Evolutionary conservation across 2,797 vertebrate species (phyloP).

Genomic region (Bufotes viridis): DNA sequence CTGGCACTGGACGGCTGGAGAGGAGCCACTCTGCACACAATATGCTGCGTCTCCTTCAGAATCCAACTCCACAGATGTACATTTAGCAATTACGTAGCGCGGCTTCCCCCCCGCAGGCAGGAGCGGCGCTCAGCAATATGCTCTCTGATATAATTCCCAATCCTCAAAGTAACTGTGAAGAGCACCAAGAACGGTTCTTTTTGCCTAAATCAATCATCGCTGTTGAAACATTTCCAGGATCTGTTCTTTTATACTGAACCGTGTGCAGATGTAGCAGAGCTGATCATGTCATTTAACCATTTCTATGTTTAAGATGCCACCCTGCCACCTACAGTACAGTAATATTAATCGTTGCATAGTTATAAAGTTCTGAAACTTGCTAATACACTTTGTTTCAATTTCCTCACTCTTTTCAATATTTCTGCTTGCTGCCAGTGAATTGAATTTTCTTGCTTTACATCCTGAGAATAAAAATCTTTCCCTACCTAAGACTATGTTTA

Average conservation of each 20-base stretch:
- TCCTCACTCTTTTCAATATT: too few species aligned
- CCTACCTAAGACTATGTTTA: too few species aligned
- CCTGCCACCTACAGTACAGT: background rate
- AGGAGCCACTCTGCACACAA: conserved; percentile 9
- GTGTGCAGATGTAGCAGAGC: conserved; percentile 6
- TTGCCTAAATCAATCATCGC: conserved; percentile 30
- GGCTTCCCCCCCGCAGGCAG: conserved; percentile 16
- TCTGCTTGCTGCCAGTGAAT: too few species aligned
- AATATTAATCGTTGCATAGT: background rate
- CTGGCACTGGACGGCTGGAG: conserved; percentile 33
- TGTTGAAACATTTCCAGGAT: conserved; percentile 32
- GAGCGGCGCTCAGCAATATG: conserved; percentile 35
- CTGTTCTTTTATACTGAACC: background rate
- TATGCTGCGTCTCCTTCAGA: conserved; percentile 48
- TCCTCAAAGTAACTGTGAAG: conserved; percentile 9
- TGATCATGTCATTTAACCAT: background rate
- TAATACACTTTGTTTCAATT: background rate
- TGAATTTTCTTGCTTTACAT: too few species aligned
- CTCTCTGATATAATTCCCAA: conserved; percentile 20
- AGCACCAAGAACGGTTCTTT: conserved; percentile 2
- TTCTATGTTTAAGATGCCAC: background rate
- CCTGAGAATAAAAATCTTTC: too few species aligned
- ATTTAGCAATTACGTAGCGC: conserved; percentile 18
- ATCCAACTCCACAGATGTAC: conserved; percentile 50
- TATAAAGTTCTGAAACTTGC: background rate